phyloP scores from a whole-genome alignment of 1,140 invertebrate species.

The Musca vetustissima region DNA sequence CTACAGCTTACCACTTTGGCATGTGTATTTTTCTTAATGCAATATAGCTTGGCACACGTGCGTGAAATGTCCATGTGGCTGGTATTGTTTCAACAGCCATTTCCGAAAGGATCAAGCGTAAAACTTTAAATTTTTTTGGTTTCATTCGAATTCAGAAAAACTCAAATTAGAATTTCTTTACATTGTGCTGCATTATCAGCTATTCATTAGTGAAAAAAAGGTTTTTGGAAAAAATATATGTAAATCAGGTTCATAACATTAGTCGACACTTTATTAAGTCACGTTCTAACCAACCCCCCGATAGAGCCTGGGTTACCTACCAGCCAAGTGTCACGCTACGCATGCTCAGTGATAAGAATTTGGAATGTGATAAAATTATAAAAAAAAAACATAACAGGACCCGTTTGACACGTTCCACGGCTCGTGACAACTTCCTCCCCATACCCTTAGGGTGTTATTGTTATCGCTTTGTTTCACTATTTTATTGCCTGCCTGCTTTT shows the following conservation, averaged over 20 bases:
- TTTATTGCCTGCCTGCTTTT: not conserved
- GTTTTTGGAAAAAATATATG: not conserved
- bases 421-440: conserved; percentile 11
- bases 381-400: not conserved
- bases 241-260: conserved; percentile 1
- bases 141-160: not conserved
- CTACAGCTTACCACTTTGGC: not conserved
- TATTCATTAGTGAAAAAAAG: no score
- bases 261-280: conserved; percentile 7
- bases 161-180: no score
- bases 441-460: not conserved
- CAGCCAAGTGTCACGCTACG: not conserved
- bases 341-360: no score
- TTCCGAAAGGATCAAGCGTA: not conserved
- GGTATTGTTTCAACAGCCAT: not conserved
- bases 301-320: no score
- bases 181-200: no score
- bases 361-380: no score
- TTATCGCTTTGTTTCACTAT: not conserved
- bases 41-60: conserved; percentile 5
- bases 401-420: conserved; percentile 14
- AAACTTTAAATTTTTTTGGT: not conserved
- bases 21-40: not conserved
- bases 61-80: conserved; percentile 16
- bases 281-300: not conserved